Percentiles rank a stretch among this genome's conserved stretches.
These are phyloP conservation scores for Actinostola sp. DNA, from an alignment of 92 coral and sea anemone genomes.

Conservation along the genomic window DNA sequence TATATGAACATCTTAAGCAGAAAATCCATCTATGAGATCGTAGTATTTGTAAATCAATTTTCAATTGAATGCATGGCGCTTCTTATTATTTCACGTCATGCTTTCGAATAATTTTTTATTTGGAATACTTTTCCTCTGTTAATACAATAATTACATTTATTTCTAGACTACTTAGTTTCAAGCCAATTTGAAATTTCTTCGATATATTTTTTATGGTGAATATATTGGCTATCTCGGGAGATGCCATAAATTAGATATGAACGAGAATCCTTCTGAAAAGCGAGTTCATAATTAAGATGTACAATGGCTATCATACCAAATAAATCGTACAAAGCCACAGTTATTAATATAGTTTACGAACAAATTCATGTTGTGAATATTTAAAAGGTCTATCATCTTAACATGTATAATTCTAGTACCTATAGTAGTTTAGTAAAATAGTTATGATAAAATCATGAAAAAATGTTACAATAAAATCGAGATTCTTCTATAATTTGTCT, in stretches of 20 bases:
- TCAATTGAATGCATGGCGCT: conserved; percentile 5
- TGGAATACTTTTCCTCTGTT: not conserved
- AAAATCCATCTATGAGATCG: too few species aligned
- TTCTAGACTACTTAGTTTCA: conserved; percentile 9
- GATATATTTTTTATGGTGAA: conserved; percentile 17
- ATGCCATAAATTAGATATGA: conserved; percentile 4
- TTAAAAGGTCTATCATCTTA: not conserved
- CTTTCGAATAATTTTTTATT: conserved; percentile 5
- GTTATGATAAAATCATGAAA: not conserved
- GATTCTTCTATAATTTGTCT: not conserved
- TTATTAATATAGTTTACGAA: conserved; percentile 2
- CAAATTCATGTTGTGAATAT: conserved; percentile 10
- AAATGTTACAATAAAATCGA: conserved; percentile 9
- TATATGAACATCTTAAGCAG: too few species aligned
- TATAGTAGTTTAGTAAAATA: not conserved
- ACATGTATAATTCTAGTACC: conserved; percentile 11
- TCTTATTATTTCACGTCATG: conserved; percentile 1
- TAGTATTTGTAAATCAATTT: conserved; percentile 2
- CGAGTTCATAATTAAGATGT: conserved; percentile 5
- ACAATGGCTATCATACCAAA: conserved; percentile 11
- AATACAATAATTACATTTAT: conserved; percentile 11
- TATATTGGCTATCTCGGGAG: conserved; percentile 23
- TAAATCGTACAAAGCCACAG: not conserved
- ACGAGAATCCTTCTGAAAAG: not conserved
- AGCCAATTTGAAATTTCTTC: conserved; percentile 9